Percentiles rank a stretch among this genome's conserved stretches.
Conservation (phyloP, 2,888 invertebrate species). For the Loripinus fragilis region DNA sequence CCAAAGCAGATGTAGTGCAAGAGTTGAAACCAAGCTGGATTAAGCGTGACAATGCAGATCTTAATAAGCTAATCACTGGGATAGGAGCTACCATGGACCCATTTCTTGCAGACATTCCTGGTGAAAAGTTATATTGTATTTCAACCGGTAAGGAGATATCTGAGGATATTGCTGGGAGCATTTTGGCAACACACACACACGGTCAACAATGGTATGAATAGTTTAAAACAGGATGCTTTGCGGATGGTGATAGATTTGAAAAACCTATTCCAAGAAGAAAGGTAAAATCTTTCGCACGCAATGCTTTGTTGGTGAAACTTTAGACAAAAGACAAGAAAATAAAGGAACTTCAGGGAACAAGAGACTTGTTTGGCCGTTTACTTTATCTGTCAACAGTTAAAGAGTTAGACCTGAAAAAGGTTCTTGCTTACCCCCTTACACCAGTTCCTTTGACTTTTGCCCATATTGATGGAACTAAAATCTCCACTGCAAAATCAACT, state of each 20-base stretch:
- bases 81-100: slow-evolving; percentile 26
- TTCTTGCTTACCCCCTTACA: slow-evolving; percentile 31
- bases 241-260: slow-evolving; percentile 37
- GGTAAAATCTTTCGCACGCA: slow-evolving; percentile 36
- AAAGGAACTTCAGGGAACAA: slow-evolving; percentile 22
- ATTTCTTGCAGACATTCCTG: background rate
- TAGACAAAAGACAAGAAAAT: slow-evolving; percentile 1
- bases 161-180: slow-evolving; percentile 15
- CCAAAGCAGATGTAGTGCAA: background rate
- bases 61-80: slow-evolving; percentile 1
- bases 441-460: too few relatives aligned
- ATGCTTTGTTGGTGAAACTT: slow-evolving; percentile 2
- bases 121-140: slow-evolving; percentile 28
- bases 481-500: too few relatives aligned
- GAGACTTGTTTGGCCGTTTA: slow-evolving; percentile 48
- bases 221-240: slow-evolving; percentile 37
- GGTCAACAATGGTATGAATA: slow-evolving; percentile 35
- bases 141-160: slow-evolving; percentile 26
- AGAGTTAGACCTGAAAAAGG: slow-evolving; percentile 38
- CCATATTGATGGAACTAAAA: too few relatives aligned
- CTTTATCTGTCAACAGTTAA: slow-evolving; percentile 13
- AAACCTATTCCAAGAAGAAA: too few relatives aligned
- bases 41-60: slow-evolving; percentile 16
- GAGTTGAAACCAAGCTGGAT: background rate
- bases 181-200: background rate